Evolutionary conservation across 2,888 invertebrate genomes (phyloP), one percentile per base, ranked within the genome.

Genomic region (Omphaloscelis lunosa): DNA sequence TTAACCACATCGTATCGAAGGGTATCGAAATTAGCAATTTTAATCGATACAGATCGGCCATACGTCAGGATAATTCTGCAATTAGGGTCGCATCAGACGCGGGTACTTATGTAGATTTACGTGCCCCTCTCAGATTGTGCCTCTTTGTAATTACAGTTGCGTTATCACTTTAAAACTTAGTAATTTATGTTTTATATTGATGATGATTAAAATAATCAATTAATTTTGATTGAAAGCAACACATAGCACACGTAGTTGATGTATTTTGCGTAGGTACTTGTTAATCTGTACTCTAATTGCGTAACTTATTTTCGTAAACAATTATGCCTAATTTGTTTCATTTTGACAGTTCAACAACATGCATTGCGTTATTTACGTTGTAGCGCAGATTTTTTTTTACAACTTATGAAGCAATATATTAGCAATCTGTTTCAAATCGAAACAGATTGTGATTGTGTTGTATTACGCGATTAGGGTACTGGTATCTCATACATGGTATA

Each of bases 61-160:
- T 84, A 67, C 68, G 63, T 82, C 79, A 77, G 56, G 76, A 72
- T 86, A 77, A 86, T 77, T 79, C 71, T 9, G 79, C 71, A 84
- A 84, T 86, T 80, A 86, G 71, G 71, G 66, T 27, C n/a, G 63
- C 59, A 66, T 67, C 61, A 76, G 77, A 61, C 69, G 53, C 66
- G 65, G 79, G 70, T 68, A 76, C 82, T 80, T 87, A 77, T 65
- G 75, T 56, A 86, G 79, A 86, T 80, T 81, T 80, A 65, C 66
- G 71, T 56, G 72, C 29, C 53, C 39, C 75, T 53, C 17, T 3
- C 61, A 72, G 73, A 70, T 67, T 41, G 77, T 75, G 69, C 68
- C 63, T 51, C 41, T 58, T 70, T 39, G 65, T 79, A 79, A 86
- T 86, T 86, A 83, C 41, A 20, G 12, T 76, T 27, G 17, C 20